Evolutionary conservation across 23 tunicate genomes (phyloP).

Genomic region (Trididemnum miniatum): DNA sequence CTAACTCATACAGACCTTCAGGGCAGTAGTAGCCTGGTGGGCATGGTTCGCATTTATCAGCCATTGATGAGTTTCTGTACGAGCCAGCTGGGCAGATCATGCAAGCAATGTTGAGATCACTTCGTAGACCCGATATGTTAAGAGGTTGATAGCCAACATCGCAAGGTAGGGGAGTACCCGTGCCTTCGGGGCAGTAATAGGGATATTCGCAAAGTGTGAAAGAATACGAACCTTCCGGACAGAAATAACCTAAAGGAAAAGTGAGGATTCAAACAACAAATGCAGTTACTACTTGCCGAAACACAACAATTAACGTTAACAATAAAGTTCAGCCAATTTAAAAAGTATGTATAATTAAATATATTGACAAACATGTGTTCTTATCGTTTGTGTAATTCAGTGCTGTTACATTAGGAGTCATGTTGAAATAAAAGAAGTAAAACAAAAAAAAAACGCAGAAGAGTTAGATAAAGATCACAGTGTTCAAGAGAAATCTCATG

Average conservation of each 20-base stretch:
- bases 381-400: too few relatives aligned
- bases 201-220: constrained; percentile 80
- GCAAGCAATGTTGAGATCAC: constrained; percentile 61
- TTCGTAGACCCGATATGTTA: constrained; percentile 80
- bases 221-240: constrained; percentile 55
- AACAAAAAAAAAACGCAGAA: too few relatives aligned
- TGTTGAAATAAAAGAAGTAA: too few relatives aligned
- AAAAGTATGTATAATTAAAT: too few relatives aligned
- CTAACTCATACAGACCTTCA: constrained; percentile 77
- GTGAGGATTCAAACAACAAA: too few relatives aligned
- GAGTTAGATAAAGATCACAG: too few relatives aligned
- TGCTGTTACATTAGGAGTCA: too few relatives aligned
- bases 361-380: too few relatives aligned
- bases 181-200: constrained; percentile 88
- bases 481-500: too few relatives aligned
- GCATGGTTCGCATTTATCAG: constrained; percentile 85
- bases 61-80: constrained; percentile 77
- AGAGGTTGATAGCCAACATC: constrained; percentile 94
- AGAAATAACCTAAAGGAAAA: constrained; percentile 56
- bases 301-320: too few relatives aligned
- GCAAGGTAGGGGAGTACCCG: constrained; percentile 71
- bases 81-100: constrained; percentile 90
- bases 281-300: too few relatives aligned
- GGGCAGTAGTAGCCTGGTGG: constrained; percentile 99
- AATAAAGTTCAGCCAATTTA: too few relatives aligned